Evolutionary conservation across 2,113 vertebrate genomes (phyloP), one percentile per base, ranked within the genome.

Genomic region (Axis porcinus): DNA sequence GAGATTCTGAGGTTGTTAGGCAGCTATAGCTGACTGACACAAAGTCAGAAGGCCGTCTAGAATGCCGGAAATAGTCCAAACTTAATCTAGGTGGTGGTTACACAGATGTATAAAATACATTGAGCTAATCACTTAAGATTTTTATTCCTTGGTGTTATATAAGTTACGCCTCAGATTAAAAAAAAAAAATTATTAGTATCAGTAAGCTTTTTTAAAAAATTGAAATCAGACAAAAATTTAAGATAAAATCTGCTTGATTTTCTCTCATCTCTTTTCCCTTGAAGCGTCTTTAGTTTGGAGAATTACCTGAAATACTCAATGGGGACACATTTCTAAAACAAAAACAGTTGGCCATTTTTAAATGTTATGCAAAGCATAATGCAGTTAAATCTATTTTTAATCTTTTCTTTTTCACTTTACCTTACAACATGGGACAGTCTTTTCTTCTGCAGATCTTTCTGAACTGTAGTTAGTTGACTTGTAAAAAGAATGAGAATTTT

Each of bases 341-440:
- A 91, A 95, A 97, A 76, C 10, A 55, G 67, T 47, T 96, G 60
- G 67, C n/a, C 27, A 50, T 97, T 95, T 95, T 5, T 27, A 97
- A 79, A 76, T 47, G 74, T 89, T 81, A 74, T 91, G n/a, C 89
- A 89, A 89, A 88, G 79, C 36, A 50, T 74, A 52, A 79, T 47
- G 36, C 40, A 95, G 76, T 81, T 40, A 85, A 82, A 64, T 82
- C 62, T 91, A 78, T 89, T 86, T 86, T 95, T 87, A 2, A 50
- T 28, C 76, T 57, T 70, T 92, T 58, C 64, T 91, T 78, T 92
- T 60, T 28, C 7, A 23, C 47, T 86, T 90, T 62, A 45, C 78
- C 90, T 85, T 91, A n/a, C 58, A 93, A 93, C 21, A 83, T 11
- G 85, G 45, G 16, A n/a, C 52, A 67, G 27, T n/a, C 67, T 79